Evolutionary conservation across 1,140 invertebrate species (phyloP).

Genomic region (Cataglyphis hispanica): DNA sequence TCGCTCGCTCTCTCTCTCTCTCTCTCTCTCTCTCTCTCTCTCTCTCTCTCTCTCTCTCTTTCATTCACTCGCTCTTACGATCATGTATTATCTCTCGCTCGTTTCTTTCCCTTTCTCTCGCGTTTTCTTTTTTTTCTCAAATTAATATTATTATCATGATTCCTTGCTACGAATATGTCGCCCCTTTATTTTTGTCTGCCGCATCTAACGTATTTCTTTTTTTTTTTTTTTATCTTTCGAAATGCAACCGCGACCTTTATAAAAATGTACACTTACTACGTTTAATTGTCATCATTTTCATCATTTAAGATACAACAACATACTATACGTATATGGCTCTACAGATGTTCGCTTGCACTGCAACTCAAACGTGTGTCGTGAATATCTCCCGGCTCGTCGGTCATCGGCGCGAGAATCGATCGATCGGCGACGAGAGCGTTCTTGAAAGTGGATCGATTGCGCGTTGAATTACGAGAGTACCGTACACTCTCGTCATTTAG

Average conservation of each 20-base stretch:
- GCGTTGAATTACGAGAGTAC: slow-evolving; percentile 49
- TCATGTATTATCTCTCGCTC: slow-evolving; percentile 58
- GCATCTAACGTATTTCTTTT: slow-evolving; percentile 59
- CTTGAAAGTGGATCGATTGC: slow-evolving; percentile 53
- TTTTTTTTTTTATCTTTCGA: slow-evolving; percentile 67
- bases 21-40: slow-evolving; percentile 69
- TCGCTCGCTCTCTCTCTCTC: slow-evolving; percentile 40
- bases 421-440: slow-evolving; percentile 40
- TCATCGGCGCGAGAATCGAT: slow-evolving; percentile 54
- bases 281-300: slow-evolving; percentile 77
- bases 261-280: slow-evolving; percentile 83
- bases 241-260: slow-evolving; percentile 79
- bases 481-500: slow-evolving; percentile 63
- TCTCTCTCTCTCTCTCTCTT: slow-evolving; percentile 46
- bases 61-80: slow-evolving; percentile 51
- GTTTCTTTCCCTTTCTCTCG: slow-evolving; percentile 56
- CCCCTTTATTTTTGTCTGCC: slow-evolving; percentile 64
- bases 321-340: slow-evolving; percentile 87
- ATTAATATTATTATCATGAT: slow-evolving; percentile 75
- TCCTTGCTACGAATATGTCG: slow-evolving; percentile 73
- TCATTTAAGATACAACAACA: slow-evolving; percentile 86
- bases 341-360: slow-evolving; percentile 87
- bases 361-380: slow-evolving; percentile 86
- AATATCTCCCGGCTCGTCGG: slow-evolving; percentile 68
- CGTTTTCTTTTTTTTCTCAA: slow-evolving; percentile 64